A percentile compares a stretch with the other conserved stretches of the same genome.
phyloP scores from a whole-genome alignment of 2,888 invertebrate genomes.

The Phoenoteleia sp. region DNA sequence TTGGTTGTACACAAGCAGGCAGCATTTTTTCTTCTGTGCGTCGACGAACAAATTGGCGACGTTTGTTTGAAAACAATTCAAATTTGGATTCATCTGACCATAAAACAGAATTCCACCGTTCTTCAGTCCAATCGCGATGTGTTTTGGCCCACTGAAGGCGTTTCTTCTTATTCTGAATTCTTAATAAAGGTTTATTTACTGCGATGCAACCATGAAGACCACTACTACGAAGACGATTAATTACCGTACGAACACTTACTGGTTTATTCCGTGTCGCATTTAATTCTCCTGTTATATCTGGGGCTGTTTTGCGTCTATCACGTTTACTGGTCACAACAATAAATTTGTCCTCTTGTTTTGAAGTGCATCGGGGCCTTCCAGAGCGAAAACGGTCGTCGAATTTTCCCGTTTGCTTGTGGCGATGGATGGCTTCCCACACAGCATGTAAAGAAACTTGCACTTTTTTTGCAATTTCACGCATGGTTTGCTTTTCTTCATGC shows the following conservation, averaged over 20 bases:
- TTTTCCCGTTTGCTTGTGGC: too few relatives aligned
- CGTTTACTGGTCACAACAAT: neutral
- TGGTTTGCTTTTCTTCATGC: neutral
- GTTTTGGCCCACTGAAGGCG: neutral
- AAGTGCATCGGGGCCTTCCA: neutral
- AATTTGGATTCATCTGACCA: conserved; percentile 1
- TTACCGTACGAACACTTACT: neutral
- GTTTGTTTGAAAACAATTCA: neutral
- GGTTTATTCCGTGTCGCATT: neutral
- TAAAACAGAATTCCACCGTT: neutral
- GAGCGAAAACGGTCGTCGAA: neutral
- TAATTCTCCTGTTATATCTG: neutral
- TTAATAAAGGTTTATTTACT: too few relatives aligned
- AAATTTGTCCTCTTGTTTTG: conserved; percentile 8
- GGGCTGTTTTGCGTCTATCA: neutral
- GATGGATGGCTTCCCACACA: too few relatives aligned
- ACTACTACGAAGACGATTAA: neutral
- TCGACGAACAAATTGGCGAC: neutral
- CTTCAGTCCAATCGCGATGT: too few relatives aligned
- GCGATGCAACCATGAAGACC: too few relatives aligned
- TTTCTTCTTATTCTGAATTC: too few relatives aligned
- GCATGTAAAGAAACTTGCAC: too few relatives aligned
- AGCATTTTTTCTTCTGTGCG: neutral
- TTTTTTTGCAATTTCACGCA: neutral
- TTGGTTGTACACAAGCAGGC: neutral